A percentile compares a stretch with the other conserved stretches of the same genome.
phyloP scores from a whole-genome alignment of 2,888 invertebrate genomes.

The Abrostola tripartita region DNA sequence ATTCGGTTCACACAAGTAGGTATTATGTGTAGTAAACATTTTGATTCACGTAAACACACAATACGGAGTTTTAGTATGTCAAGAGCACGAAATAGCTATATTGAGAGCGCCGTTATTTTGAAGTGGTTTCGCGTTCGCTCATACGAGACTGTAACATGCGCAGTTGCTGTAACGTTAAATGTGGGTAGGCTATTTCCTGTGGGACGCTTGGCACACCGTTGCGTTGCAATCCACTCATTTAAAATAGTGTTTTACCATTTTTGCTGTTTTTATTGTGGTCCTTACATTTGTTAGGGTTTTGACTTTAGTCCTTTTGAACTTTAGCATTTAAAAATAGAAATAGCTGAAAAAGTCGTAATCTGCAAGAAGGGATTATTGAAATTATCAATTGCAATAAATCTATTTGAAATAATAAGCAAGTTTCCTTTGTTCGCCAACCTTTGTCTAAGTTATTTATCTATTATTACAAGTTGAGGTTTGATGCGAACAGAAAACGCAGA shows the following conservation, averaged over 20 bases:
- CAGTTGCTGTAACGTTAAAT: conserved; percentile 40
- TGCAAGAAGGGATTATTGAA: too few species aligned
- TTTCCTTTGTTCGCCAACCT: background rate
- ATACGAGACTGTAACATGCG: conserved; percentile 37
- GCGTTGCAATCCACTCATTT: conserved; percentile 16
- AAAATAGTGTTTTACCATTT: too few species aligned
- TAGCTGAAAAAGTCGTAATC: too few species aligned
- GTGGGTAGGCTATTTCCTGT: conserved; percentile 48
- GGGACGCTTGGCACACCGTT: conserved; percentile 49
- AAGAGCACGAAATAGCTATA: conserved; percentile 25
- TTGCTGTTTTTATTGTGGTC: too few species aligned
- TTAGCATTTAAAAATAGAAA: too few species aligned
- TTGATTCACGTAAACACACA: conserved; percentile 23
- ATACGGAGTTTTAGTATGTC: conserved; percentile 12
- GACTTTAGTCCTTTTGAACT: too few species aligned
- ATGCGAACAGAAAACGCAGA: background rate
- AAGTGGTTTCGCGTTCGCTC: conserved; percentile 35
- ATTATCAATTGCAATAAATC: too few species aligned
- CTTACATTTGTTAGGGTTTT: too few species aligned
- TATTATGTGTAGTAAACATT: conserved; percentile 14
- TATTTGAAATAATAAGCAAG: too few species aligned
- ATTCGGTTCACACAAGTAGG: too few species aligned
- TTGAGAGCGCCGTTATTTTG: conserved; percentile 19
- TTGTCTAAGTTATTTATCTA: background rate
- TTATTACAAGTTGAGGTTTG: background rate